These are phyloP conservation scores for Harpagoxenus sublaevis DNA, from an alignment of 2,888 invertebrate species.

Conservation along the genomic window DNA sequence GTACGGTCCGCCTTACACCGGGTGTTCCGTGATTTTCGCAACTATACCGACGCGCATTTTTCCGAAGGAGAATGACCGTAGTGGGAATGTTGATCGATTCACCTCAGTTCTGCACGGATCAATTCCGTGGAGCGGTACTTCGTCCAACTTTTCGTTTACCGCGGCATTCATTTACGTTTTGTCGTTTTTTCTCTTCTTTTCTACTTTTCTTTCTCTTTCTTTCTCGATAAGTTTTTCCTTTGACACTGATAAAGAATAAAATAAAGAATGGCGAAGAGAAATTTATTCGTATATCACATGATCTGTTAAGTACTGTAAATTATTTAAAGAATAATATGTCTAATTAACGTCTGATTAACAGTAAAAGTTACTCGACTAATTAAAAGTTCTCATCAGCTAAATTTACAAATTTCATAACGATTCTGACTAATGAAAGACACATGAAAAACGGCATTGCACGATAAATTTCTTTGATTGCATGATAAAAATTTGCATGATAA, in stretches of 20 bases:
- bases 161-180: neutral
- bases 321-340: neutral
- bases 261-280: neutral
- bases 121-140: slow-evolving; percentile 17
- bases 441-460: neutral
- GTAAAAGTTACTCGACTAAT: neutral
- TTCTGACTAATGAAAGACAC: neutral
- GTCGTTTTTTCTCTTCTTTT: neutral
- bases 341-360: neutral
- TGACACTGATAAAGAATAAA: neutral
- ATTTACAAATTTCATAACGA: neutral
- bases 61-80: neutral
- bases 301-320: neutral
- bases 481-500: neutral
- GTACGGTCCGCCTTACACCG: slow-evolving; percentile 18
- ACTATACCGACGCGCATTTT: slow-evolving; percentile 13
- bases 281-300: neutral
- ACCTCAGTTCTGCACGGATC: slow-evolving; percentile 2
- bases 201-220: neutral
- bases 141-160: slow-evolving; percentile 13
- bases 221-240: neutral
- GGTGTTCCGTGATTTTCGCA: slow-evolving; percentile 38
- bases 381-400: neutral
- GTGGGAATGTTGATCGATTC: slow-evolving; percentile 35
- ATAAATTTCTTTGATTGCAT: neutral